These are phyloP conservation scores for Uropsilus gracilis DNA, from an alignment of 2,113 vertebrate species.

Conservation along the genomic window DNA sequence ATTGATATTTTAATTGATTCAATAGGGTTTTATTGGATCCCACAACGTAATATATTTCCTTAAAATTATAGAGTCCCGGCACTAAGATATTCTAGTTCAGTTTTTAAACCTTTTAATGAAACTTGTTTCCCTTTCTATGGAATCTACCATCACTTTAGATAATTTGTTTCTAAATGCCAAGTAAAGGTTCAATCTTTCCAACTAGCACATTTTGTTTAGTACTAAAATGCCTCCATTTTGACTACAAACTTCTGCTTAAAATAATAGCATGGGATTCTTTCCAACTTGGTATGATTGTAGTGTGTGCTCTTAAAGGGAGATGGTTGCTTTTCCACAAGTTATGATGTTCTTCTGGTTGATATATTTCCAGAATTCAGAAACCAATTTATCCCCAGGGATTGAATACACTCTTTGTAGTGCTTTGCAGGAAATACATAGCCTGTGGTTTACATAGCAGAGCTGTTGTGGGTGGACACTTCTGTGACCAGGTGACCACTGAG, in stretches of 20 bases:
- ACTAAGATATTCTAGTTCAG: not conserved
- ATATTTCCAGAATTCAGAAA: not conserved
- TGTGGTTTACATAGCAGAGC: not conserved
- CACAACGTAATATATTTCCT: not conserved
- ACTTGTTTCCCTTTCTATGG: not conserved
- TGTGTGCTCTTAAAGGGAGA: not conserved
- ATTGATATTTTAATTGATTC: conserved; percentile 8
- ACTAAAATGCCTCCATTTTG: conserved; percentile 5
- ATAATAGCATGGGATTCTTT: not conserved
- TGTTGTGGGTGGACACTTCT: not conserved
- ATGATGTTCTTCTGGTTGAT: not conserved
- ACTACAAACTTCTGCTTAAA: conserved; percentile 17
- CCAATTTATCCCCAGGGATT: not conserved
- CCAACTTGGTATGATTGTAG: not conserved
- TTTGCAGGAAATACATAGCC: not conserved
- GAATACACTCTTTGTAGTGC: not conserved
- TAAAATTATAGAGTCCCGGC: not conserved
- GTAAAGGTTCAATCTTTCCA: not conserved
- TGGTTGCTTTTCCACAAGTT: not conserved
- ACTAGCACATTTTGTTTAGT: not conserved
- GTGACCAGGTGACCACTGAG: not conserved
- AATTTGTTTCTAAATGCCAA: conserved; percentile 7
- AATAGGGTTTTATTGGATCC: not conserved
- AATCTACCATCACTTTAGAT: not conserved
- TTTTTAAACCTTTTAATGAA: not conserved